Base-by-base conservation (phyloP, 2,888 invertebrate genomes). In the Agelastica alni region DNA sequence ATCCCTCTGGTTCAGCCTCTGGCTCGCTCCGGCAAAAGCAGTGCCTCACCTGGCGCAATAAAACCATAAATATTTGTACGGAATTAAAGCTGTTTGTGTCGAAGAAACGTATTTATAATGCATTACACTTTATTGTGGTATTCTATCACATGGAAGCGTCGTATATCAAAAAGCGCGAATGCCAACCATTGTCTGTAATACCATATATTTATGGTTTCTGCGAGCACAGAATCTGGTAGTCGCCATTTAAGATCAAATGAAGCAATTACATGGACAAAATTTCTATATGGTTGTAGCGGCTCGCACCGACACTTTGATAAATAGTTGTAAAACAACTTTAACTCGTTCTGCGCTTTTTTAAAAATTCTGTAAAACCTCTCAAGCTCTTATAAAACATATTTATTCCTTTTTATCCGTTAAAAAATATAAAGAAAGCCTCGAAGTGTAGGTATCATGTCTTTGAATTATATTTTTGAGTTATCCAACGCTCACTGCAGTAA, bases 11-110 rank as follows among this genome's bases (percentile, higher is more conserved):
- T 5, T 16, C 37, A 39, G 49, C 56, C 47, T 30, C 51, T 56
- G 56, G 6, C n/a, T n/a, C n/a, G 64, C 63, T 60, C 63, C 64
- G 65, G 63, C 55, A 49, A 67, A 64, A 51, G 46, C 56, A 64
- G 65, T 64, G 59, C 59, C 71, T 73, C 75, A 75, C 74, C 75
- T 76, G 75, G 73, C 64, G 74, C 69, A 75, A 75, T 76, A 76
- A 75, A 75, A 75, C 73, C 74, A 75, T 76, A 75, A 76, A 76
- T 75, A 75, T 74, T 75, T 75, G 73, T 71, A 73, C 70, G 70
- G 72, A 72, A 75, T 75, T 73, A 73, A 73, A 70, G 74, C 64
- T 68, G 69, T 73, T 73, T 69, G 65, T 69, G 70, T 70, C 61
- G 62, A 62, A 61, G 65, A 54, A 59, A 58, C 56, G 56, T 58